Evolutionary conservation across 2,113 vertebrate species (phyloP), one percentile per base, ranked within the genome.

Genomic region (Syrrhaptes paradoxus): DNA sequence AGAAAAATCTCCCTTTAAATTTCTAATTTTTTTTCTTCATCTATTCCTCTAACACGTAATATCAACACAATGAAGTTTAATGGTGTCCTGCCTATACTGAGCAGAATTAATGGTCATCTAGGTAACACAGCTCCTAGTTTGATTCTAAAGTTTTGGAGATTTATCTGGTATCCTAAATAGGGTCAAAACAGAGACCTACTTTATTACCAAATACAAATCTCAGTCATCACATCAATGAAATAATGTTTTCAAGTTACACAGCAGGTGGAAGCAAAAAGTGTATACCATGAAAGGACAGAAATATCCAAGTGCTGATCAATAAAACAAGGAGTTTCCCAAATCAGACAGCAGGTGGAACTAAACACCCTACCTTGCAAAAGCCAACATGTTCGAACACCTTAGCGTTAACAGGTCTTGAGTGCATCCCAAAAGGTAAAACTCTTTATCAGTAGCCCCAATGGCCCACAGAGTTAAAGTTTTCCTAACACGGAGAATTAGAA

Each of bases 281-380:
- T n/a, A 32, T 11, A 38, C 3, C 36, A 12, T 6, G 3, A 45
- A n/a, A 72, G 31, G 28, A 29, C 25, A 63, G 12, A 48, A 17
- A 57, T n/a, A 32, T 43, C 38, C 38, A 29, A 75, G 31, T 3
- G 52, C 77, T 26, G 12, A 66, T 55, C 28, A 26, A 32, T 21
- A 84, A 77, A 88, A 65, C 41, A 58, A 41, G 28, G 8, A 88
- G 59, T 29, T 95, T 92, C 76, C 61, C 51, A 57, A 70, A 76
- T 15, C 59, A 74, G 68, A 76, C 79, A 90, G 59, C 63, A 92
- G 88, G 48, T 93, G 79, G 72, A 93, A 93, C 28, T 49, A 90
- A 91, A 90, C 34, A 21, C 36, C 41, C 16, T 77, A 46, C n/a
- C 34, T 57, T 83, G 32, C 41, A 62, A 79, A 18, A 70, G 11